A percentile compares a stretch with the other conserved stretches of the same genome.
Conservation (phyloP, 1,140 invertebrate genomes). For the Heterodera schachtii region DNA sequence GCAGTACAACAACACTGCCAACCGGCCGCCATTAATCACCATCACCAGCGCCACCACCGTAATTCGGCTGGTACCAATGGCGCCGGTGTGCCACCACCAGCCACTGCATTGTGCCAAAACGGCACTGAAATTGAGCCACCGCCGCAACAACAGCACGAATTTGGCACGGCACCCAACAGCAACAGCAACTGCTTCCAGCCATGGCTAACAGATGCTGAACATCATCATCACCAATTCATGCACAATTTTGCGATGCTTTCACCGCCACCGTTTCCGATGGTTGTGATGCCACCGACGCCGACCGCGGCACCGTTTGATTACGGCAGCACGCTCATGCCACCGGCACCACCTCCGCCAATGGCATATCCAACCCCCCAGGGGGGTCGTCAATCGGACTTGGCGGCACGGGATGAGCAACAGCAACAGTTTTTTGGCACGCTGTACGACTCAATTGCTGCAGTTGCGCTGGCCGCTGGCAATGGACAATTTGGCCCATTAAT, state of each 20-base stretch:
- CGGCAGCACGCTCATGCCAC: background rate
- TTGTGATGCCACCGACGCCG: background rate
- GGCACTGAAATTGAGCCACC: no score
- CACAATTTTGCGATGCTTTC: background rate
- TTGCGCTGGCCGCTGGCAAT: background rate
- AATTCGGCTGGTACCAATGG: no score
- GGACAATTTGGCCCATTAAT: background rate
- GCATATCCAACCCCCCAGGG: background rate
- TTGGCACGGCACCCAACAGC: background rate
- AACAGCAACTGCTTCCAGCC: background rate
- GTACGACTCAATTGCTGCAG: conserved; percentile 2
- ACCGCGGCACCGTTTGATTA: background rate
- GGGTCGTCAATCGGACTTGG: background rate
- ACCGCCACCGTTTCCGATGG: background rate
- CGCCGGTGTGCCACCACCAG: no score
- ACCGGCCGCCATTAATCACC: no score
- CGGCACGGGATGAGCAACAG: background rate
- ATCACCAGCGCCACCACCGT: no score
- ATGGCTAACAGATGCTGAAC: background rate
- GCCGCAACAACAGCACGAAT: background rate
- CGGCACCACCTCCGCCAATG: background rate
- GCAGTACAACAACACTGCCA: background rate
- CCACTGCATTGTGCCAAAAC: no score
- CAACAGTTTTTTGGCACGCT: background rate
- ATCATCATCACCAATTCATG: background rate